These are phyloP conservation scores for Eristalis tenax DNA, from an alignment of 2,888 invertebrate genomes.

Conservation along the genomic window DNA sequence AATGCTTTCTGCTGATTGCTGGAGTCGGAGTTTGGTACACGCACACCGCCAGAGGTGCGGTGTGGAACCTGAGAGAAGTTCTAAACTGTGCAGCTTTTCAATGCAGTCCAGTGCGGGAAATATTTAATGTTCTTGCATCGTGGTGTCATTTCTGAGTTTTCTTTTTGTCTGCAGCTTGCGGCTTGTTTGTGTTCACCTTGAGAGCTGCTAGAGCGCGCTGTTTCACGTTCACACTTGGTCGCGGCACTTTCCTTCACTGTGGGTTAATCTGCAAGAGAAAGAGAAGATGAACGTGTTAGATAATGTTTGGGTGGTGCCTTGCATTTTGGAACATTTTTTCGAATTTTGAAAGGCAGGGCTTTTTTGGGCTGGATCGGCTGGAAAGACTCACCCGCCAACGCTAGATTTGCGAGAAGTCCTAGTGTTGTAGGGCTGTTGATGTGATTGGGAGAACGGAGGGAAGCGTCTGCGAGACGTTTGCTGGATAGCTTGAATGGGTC, in stretches of 20 bases:
- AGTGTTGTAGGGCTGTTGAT: too few relatives aligned
- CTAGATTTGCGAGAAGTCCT: too few relatives aligned
- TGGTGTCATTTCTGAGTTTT: constrained; percentile 34
- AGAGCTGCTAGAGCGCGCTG: not conserved
- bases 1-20: constrained; percentile 10
- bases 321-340: too few relatives aligned
- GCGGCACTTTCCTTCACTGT: constrained; percentile 10
- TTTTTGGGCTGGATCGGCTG: too few relatives aligned
- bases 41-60: not conserved
- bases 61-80: not conserved
- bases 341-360: too few relatives aligned
- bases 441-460: too few relatives aligned
- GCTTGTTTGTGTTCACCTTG: not conserved
- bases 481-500: too few relatives aligned
- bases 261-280: constrained; percentile 34
- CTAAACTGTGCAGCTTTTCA: constrained; percentile 20
- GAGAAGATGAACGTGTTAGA: not conserved
- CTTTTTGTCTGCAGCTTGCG: not conserved
- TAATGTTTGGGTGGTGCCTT: too few relatives aligned
- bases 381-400: too few relatives aligned
- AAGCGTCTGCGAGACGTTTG: too few relatives aligned
- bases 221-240: not conserved
- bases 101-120: constrained; percentile 19
- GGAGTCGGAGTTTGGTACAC: not conserved
- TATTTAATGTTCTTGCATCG: constrained; percentile 42